Percentiles rank a stretch among this genome's conserved stretches.
These are phyloP conservation scores for Ctenochaetus hawaiiensis DNA, from an alignment of 2,797 vertebrate genomes.

Conservation along the genomic window DNA sequence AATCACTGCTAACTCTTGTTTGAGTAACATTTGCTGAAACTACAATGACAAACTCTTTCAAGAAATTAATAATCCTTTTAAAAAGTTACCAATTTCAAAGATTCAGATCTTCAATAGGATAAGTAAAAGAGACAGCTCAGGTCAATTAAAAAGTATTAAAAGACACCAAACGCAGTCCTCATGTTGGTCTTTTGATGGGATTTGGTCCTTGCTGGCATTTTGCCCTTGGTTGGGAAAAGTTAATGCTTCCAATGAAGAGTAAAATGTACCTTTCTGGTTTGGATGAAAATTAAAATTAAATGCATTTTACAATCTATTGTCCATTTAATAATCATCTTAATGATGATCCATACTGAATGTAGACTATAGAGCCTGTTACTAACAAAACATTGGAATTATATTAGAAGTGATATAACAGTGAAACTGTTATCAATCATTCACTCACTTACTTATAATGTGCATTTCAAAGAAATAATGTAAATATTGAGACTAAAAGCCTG, in stretches of 20 bases:
- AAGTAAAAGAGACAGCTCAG: not conserved
- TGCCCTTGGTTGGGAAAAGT: not conserved
- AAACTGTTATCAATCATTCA: no score
- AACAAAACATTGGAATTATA: not conserved
- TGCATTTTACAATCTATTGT: not conserved
- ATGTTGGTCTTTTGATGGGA: not conserved
- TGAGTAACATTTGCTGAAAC: not conserved
- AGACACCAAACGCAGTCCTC: not conserved
- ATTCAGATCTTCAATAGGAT: no score
- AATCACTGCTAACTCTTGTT: not conserved
- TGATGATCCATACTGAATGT: not conserved
- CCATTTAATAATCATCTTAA: not conserved
- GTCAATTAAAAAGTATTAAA: not conserved
- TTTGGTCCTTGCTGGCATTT: not conserved
- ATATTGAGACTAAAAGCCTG: no score
- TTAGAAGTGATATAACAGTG: no score
- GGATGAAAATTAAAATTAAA: not conserved
- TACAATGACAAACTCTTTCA: no score
- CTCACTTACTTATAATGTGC: no score
- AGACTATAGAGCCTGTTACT: not conserved
- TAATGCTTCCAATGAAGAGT: not conserved
- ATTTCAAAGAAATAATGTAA: no score
- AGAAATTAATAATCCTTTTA: no score
- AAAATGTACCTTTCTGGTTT: not conserved
- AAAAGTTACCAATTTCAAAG: no score